Evolutionary conservation across 2,888 invertebrate genomes (phyloP), one percentile per base, ranked within the genome.

Genomic region (Saturnia japonica): DNA sequence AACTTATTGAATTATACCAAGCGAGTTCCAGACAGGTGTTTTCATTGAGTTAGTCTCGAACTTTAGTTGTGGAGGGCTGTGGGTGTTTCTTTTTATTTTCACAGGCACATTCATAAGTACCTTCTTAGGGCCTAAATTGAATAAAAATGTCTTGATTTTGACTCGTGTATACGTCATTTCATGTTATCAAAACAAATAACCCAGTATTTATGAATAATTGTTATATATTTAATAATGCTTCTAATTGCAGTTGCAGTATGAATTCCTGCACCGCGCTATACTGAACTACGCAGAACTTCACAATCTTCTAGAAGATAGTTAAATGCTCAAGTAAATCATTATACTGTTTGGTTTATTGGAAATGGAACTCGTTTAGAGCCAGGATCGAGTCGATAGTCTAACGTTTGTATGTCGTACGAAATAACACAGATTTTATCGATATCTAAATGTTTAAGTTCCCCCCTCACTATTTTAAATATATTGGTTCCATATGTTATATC

Each of bases 181-280:
- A 22, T 19, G n/a, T 19, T 51, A 51, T 19, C 7, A 51, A 22
- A 51, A 51, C 19, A 1, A 51, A 51, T 45, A 45, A 14, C 19
- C 19, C 0, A 51, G 19, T 47, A 47, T 47, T 47, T 22, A 11
- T 22, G 22, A 3, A 54, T 54, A 22, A 22, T 4, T 14, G 14
- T 14, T 22, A 28, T 28, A 60, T 14, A 51, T 51, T 6, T 51
- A 60, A 60, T 66, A 22, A 54, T 68, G 68, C 51, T 75, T 69
- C 72, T 68, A 72, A 77, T 95, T 95, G 45, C 94, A 98, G 98
- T 96, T 97, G 90, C 98, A 98, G 94, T 98, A 98, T 93, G 98
- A 98, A 95, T 98, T 98, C 94, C 95, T 98, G 82, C 97, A 98
- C 94, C 97, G 98, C 94, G 98, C 97, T 88, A 97, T 98, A 90